These are phyloP conservation scores for Hanleya hanleyi DNA, from an alignment of 2,888 invertebrate species.

Conservation along the genomic window DNA sequence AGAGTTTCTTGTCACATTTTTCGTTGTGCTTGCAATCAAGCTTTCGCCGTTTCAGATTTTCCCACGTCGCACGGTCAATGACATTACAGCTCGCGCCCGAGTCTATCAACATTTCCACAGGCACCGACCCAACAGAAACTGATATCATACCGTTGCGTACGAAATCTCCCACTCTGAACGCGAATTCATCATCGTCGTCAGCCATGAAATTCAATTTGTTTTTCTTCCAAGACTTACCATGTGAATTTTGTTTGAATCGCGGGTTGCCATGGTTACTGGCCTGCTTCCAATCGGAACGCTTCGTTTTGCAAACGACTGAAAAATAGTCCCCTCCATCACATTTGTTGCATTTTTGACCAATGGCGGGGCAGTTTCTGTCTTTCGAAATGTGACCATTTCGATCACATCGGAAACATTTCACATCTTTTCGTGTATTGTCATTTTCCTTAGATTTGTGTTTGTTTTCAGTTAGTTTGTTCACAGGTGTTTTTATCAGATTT, in stretches of 20 bases:
- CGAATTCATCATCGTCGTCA: no score
- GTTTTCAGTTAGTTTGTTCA: no score
- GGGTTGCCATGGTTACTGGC: no score
- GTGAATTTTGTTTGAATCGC: no score
- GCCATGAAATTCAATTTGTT: no score
- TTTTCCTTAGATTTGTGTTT: no score
- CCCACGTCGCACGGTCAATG: slow-evolving; percentile 20
- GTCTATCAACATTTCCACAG: slow-evolving; percentile 22
- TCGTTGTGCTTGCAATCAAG: slow-evolving; percentile 23
- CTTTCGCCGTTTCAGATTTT: slow-evolving; percentile 16
- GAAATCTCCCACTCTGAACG: not conserved
- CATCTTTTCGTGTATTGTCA: no score
- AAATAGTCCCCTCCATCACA: no score
- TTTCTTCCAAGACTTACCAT: no score
- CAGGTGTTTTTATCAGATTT: no score
- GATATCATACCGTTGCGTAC: not conserved
- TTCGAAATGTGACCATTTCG: not conserved
- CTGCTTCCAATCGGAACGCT: no score
- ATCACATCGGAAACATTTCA: not conserved
- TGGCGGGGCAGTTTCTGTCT: slow-evolving; percentile 10
- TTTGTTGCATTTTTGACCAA: slow-evolving; percentile 13
- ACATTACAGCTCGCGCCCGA: slow-evolving; percentile 28
- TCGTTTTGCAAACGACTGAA: no score
- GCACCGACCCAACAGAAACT: slow-evolving; percentile 9
- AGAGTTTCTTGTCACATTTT: slow-evolving; percentile 18